Conservation (phyloP, 1,140 invertebrate species). For the Neuroterus valhalla region DNA sequence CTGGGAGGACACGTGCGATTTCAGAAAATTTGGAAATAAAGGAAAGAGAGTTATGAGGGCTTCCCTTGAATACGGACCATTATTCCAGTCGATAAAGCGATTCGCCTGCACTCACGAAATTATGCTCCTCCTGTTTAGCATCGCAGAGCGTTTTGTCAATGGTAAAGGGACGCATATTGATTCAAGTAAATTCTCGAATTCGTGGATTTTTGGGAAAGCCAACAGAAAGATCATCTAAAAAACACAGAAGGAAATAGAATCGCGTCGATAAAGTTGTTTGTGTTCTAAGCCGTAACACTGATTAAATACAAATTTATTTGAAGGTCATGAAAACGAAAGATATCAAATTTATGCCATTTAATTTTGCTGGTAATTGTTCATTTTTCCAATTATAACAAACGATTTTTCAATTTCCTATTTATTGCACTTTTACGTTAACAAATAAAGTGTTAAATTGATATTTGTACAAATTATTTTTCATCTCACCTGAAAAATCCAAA, state of each 20-base stretch:
- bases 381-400: too few relatives aligned
- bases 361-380: too few relatives aligned
- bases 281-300: too few relatives aligned
- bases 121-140: slow-evolving; percentile 70
- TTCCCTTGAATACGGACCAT: slow-evolving; percentile 66
- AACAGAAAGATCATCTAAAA: slow-evolving; percentile 34
- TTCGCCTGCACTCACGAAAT: slow-evolving; percentile 65
- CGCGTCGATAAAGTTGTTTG: slow-evolving; percentile 43
- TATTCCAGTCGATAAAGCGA: slow-evolving; percentile 73
- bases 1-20: slow-evolving; percentile 56
- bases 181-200: slow-evolving; percentile 36
- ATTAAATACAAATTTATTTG: too few relatives aligned
- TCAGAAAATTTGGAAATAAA: slow-evolving; percentile 63
- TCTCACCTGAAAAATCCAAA: too few relatives aligned
- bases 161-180: slow-evolving; percentile 42
- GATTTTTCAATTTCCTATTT: too few relatives aligned
- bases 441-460: too few relatives aligned
- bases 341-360: too few relatives aligned
- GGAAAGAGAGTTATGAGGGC: slow-evolving; percentile 64
- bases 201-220: slow-evolving; percentile 10
- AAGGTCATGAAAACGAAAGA: too few relatives aligned
- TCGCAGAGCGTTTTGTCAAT: slow-evolving; percentile 45
- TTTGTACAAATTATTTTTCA: too few relatives aligned
- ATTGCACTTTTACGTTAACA: too few relatives aligned
- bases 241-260: background rate